A percentile compares a stretch with the other conserved stretches of the same genome.
Conservation (phyloP, 2,888 invertebrate genomes). For the Parthenolecanium corni region DNA sequence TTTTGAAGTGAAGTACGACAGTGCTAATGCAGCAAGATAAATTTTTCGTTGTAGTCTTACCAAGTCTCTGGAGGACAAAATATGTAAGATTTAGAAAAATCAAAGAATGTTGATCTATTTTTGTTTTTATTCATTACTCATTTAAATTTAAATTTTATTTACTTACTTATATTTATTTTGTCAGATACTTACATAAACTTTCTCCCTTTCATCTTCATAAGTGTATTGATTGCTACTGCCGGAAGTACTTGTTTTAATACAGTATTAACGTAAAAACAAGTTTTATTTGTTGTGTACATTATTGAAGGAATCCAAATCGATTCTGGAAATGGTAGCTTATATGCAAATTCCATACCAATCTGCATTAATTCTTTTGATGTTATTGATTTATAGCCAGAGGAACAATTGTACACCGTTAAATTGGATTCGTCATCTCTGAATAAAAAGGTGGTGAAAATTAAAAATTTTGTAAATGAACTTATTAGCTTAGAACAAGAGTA, state of each 20-base stretch:
- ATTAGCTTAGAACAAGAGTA: too few relatives aligned
- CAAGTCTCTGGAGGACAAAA: conserved; percentile 46
- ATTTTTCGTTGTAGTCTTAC: conserved; percentile 68
- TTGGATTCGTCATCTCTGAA: not conserved
- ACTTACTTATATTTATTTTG: not conserved
- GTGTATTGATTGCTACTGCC: conserved; percentile 59
- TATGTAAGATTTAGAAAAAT: not conserved
- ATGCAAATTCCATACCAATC: conserved; percentile 44
- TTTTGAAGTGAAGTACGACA: conserved; percentile 61
- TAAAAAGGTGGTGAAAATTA: not conserved
- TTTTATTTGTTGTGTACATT: conserved; percentile 46
- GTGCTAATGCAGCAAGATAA: conserved; percentile 57
- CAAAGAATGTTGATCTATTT: conserved; percentile 30
- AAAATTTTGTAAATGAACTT: too few relatives aligned
- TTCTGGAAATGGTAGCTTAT: conserved; percentile 53
- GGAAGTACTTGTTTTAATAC: conserved; percentile 66
- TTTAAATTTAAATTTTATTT: too few relatives aligned
- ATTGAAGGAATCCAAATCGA: conserved; percentile 54
- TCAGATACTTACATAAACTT: conserved; percentile 53
- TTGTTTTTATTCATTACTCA: too few relatives aligned
- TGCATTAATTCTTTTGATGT: conserved; percentile 36
- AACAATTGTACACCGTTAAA: conserved; percentile 68
- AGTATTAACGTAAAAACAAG: conserved; percentile 54
- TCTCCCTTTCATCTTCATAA: conserved; percentile 52
- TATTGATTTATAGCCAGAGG: conserved; percentile 42